These are phyloP conservation scores for Brachystomella parvula DNA, from an alignment of 1,140 invertebrate species.

Conservation along the genomic window DNA sequence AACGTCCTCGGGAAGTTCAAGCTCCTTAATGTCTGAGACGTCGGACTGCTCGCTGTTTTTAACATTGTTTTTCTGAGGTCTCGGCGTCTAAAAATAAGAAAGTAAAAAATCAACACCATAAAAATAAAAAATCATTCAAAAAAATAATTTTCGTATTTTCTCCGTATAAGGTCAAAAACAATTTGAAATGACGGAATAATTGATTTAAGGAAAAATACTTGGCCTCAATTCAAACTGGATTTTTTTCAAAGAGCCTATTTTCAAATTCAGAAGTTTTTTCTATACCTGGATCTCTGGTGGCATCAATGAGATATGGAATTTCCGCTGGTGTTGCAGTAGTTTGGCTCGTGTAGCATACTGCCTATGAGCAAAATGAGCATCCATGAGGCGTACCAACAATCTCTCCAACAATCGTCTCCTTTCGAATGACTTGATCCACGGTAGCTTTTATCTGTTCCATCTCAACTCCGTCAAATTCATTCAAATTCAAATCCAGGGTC, in stretches of 20 bases:
- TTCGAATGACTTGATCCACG: neutral
- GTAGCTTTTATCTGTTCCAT: neutral
- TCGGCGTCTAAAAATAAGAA: slow-evolving; percentile 18
- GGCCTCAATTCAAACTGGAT: too few species aligned
- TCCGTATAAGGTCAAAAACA: too few species aligned
- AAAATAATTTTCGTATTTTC: too few species aligned
- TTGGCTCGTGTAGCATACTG: slow-evolving; percentile 77
- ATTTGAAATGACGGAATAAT: too few species aligned
- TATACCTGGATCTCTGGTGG: slow-evolving; percentile 40
- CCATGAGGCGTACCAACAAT: slow-evolving; percentile 63
- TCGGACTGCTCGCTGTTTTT: neutral
- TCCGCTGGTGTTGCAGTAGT: slow-evolving; percentile 69
- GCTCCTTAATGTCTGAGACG: slow-evolving; percentile 7
- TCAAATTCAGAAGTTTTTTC: too few species aligned
- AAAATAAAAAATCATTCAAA: too few species aligned
- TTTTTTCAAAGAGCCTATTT: too few species aligned
- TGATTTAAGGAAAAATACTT: too few species aligned
- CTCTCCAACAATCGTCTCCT: slow-evolving; percentile 49
- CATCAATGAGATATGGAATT: slow-evolving; percentile 56
- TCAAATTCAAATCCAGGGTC: neutral
- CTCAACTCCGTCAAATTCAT: neutral
- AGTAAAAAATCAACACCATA: neutral
- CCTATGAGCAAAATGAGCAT: slow-evolving; percentile 73
- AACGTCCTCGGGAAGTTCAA: slow-evolving; percentile 6
- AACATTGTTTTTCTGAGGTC: slow-evolving; percentile 37